Base-by-base conservation (phyloP, 2,797 vertebrate genomes). In the Momotus momota region DNA sequence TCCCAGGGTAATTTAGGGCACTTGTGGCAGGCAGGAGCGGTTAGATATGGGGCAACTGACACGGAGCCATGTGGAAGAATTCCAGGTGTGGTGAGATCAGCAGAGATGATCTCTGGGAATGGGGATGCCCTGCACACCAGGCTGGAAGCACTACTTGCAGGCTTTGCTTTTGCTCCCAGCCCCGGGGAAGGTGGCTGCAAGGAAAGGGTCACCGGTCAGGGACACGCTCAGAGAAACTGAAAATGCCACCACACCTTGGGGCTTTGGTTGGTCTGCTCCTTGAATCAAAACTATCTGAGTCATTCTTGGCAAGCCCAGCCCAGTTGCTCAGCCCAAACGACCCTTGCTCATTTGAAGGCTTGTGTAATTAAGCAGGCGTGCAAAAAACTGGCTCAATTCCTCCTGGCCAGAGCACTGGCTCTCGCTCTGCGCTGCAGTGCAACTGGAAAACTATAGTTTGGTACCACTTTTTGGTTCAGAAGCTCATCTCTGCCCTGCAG, bases 361-460 rank as follows among this genome's bases (percentile, higher is more conserved):
- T 67, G 78, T 71, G 84, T 29, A 91, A 92, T 73, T 45, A 89
- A 85, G 54, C 57, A 91, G 64, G 48, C 85, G 88, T 78, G 81
- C 74, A 80, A 75, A 90, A 84, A 66, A 27, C 29, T 29, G 45
- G 57, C 78, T 85, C 60, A 35, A 65, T 15, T 81, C 31, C 92
- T 85, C 60, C 77, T 19, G 54, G 78, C 55, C 45, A 23, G 35
- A 21, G 45, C 49, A 3, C 62, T 15, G 46, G 64, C 2, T 10
- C 15, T 6, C 22, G 35, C 55, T 23, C 55, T n/a, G 16, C 14
- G 10, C 54, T 65, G 7, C 71, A 83, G 46, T 2, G 20, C 38
- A 74, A 86, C 38, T 29, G 41, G 45, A 8, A 46, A 43, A 13
- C 13, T 14, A 15, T 1, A 8, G 29, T 23, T 22, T 25, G 71